Evolutionary conservation across 2,888 invertebrate genomes (phyloP), one percentile per base, ranked within the genome.

Genomic region (Elmis aenea): DNA sequence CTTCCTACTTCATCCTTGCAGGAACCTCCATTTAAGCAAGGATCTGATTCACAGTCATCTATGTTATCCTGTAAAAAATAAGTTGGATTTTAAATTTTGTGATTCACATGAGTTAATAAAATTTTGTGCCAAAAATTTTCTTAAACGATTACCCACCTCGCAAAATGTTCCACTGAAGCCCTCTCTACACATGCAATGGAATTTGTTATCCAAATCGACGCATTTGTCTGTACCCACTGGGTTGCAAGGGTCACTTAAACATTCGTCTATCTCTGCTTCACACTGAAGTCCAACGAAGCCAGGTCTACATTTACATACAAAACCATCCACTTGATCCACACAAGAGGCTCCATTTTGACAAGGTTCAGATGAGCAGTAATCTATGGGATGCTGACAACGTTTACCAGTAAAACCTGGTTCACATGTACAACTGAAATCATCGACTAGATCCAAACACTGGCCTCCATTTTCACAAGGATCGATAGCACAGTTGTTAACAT

Each of bases 351-450:
- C 90, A 59, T 95, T 93, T 58, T 91, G 87, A 64, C 96, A 96
- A 1, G 95, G 93, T 44, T 82, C 74, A 1, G 86, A 84, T 12
- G 84, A 80, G 58, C 96, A 96, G 55, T 93, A 91, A 59, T 96
- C 94, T 38, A 94, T 85, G 0, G 87, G 81, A 58, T 94, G 93
- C 61, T 95, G 94, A 62, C 94, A 95, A 52, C 81, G 79, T 62
- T 90, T 89, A 24, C 95, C 95, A 1, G 93, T 92, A 59, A 83
- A 95, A 1, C 94, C 95, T n/a, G 89, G 80, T 61, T 93, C 91
- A 61, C 95, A 96, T 32, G 81, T 83, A 60, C 95, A 96, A 16
- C 78, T 78, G 54, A 80, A 93, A 32, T 85, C 90, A 54, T 90
- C 79, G 2, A 91, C 79, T 41, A 83, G 72, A 60, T 97, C 96